Base-by-base conservation (phyloP, 2,888 invertebrate species). In the Mellilla xanthometata region DNA sequence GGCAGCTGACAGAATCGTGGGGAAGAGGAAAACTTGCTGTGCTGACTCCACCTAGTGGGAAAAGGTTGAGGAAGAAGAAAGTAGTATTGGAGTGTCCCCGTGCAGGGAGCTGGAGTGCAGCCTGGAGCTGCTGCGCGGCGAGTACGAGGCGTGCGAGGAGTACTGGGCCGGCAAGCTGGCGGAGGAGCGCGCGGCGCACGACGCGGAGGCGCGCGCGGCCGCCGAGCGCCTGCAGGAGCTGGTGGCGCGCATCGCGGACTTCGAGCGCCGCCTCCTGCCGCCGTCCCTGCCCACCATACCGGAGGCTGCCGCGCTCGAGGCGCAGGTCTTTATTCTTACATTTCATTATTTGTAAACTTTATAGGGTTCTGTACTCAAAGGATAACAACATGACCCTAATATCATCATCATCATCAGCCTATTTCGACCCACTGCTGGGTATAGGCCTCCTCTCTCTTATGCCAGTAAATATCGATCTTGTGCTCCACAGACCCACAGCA, bases 101-200 rank as follows among this genome's bases (percentile, higher is more conserved):
- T 15, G 15, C 69, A 91, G 90, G 43, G 94, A 95, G 49, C 81
- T 96, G 34, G 95, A 96, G 76, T 81, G 82, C 35, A 94, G 94
- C 62, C 80, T 96, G 41, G 95, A 95, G 70, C 90, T 94, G 66
- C 84, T 96, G 81, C 92, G 92, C 61, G 90, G 90, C 30, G 96
- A 96, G 69, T 96, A 95, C 72, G 96, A 96, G 63, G 93, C 93
- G 49, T 95, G 95, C 74, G 97, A 97, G 74, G 96, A 96, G 73
- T 96, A 96, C 81, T 97, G 96, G 96, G 91, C 93, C 34, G 86
- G 87, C 22, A 96, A 96, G 78, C 82, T 96, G 44, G 93, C 94
- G 33, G 95, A 95, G 51, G 96, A 96, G 76, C 91, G 96, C 15
- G 92, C 92, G 54, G 81, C 93, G 43, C 94, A 93, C 68, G 94